Evolutionary conservation across 2,113 vertebrate species (phyloP).

Genomic region (Hippocampus barbouri): DNA sequence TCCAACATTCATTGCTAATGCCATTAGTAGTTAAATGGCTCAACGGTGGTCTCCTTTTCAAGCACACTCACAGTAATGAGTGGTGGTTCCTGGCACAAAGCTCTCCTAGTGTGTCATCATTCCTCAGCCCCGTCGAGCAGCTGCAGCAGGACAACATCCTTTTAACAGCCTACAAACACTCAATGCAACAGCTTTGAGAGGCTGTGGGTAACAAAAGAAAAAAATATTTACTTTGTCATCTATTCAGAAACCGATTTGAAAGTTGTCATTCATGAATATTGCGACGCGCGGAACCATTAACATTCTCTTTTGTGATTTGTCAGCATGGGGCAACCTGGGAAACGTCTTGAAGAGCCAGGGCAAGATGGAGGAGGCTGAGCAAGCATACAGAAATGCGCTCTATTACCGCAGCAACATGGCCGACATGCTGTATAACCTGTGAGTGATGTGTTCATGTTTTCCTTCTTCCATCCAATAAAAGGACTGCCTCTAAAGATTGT

Average conservation of each 20-base stretch:
- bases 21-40: conserved; percentile 34
- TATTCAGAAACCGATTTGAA: conserved; percentile 7
- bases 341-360: conserved; percentile 99
- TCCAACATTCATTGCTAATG: conserved; percentile 19
- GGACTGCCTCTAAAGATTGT: not conserved
- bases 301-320: conserved; percentile 28
- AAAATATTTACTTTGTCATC: conserved; percentile 21
- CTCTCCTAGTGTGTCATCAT: conserved; percentile 28
- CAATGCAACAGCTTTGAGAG: conserved; percentile 7
- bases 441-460: conserved; percentile 66
- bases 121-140: conserved; percentile 17
- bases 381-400: conserved; percentile 93
- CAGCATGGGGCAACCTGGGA: conserved; percentile 99
- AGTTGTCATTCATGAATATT: conserved; percentile 1
- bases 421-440: conserved; percentile 99
- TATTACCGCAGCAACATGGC: conserved; percentile 99
- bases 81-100: conserved; percentile 34
- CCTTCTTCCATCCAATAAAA: too few relatives aligned
- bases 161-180: conserved; percentile 14
- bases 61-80: conserved; percentile 14
- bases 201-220: conserved; percentile 24
- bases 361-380: conserved; percentile 92
- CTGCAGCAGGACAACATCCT: conserved; percentile 24
- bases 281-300: conserved; percentile 19
- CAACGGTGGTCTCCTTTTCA: conserved; percentile 47